A percentile compares a stretch with the other conserved stretches of the same genome.
phyloP scores from a whole-genome alignment of 2,797 vertebrate species.

The Coccyzus lansbergi region DNA sequence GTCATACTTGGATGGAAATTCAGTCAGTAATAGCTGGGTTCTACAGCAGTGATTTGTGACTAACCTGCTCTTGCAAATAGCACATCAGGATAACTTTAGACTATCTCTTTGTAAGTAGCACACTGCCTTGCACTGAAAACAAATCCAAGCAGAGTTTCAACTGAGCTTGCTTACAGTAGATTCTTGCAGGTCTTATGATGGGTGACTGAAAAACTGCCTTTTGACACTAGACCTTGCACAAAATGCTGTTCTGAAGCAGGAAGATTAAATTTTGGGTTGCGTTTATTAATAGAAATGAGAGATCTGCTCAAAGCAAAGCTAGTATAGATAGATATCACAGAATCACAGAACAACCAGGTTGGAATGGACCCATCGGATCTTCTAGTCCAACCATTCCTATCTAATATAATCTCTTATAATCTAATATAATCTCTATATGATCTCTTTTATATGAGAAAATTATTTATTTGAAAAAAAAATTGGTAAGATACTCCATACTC shows the following conservation, averaged over 20 bases:
- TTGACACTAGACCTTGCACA: background rate
- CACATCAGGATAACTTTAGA: background rate
- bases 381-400: too few relatives aligned
- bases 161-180: accelerated
- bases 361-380: too few relatives aligned
- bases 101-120: background rate
- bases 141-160: background rate
- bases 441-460: background rate
- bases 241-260: background rate
- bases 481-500: background rate
- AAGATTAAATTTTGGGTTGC: background rate
- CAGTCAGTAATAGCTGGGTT: background rate
- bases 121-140: background rate
- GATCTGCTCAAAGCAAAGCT: background rate
- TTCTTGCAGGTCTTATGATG: background rate
- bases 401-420: too few relatives aligned
- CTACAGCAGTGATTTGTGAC: background rate
- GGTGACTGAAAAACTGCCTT: background rate
- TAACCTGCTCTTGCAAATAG: background rate
- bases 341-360: too few relatives aligned
- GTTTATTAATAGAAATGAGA: background rate
- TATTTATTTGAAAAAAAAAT: background rate
- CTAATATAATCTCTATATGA: too few relatives aligned
- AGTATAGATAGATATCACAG: background rate
- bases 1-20: background rate